Conservation (phyloP, 2,797 vertebrate genomes). For the Danio kyathit region DNA sequence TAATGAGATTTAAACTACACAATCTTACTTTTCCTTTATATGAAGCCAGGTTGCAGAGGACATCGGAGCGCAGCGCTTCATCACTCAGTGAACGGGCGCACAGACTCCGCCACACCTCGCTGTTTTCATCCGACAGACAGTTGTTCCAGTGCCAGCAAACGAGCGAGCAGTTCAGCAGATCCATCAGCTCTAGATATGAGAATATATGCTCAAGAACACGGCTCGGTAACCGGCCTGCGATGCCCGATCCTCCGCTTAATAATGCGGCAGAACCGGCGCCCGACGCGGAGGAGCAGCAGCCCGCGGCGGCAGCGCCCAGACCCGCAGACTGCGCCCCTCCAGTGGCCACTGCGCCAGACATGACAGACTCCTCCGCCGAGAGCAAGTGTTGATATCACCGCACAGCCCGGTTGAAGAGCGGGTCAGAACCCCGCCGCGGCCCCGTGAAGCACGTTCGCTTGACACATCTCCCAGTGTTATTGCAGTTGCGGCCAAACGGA, state of each 20-base stretch:
- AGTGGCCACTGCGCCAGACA: constrained; percentile 78
- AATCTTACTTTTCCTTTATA: constrained; percentile 89
- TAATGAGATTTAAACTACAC: constrained; percentile 42
- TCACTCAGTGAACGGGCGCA: constrained; percentile 86
- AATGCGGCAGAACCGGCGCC: constrained; percentile 63
- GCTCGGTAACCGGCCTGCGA: constrained; percentile 87
- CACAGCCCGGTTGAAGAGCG: constrained; percentile 25
- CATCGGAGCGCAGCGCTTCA: constrained; percentile 93
- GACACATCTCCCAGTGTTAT: constrained; percentile 42
- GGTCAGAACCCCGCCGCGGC: constrained; percentile 35
- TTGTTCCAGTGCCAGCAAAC: constrained; percentile 96
- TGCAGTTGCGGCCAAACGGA: constrained; percentile 43
- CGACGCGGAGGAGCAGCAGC: constrained; percentile 75
- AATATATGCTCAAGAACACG: constrained; percentile 94
- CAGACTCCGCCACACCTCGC: constrained; percentile 98
- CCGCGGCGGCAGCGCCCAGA: constrained; percentile 75
- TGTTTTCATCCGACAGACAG: constrained; percentile 94
- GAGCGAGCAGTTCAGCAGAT: constrained; percentile 88
- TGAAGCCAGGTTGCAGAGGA: constrained; percentile 94
- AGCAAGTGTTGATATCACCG: constrained; percentile 49
- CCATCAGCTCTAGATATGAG: constrained; percentile 91
- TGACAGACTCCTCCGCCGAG: constrained; percentile 65
- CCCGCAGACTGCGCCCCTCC: constrained; percentile 78
- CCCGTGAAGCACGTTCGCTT: constrained; percentile 14
- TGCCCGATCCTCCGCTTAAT: constrained; percentile 64